Percentiles rank a stretch among this genome's conserved stretches.
These are phyloP conservation scores for Nephrotoma guestfalica DNA, from an alignment of 2,888 invertebrate species.

Conservation along the genomic window DNA sequence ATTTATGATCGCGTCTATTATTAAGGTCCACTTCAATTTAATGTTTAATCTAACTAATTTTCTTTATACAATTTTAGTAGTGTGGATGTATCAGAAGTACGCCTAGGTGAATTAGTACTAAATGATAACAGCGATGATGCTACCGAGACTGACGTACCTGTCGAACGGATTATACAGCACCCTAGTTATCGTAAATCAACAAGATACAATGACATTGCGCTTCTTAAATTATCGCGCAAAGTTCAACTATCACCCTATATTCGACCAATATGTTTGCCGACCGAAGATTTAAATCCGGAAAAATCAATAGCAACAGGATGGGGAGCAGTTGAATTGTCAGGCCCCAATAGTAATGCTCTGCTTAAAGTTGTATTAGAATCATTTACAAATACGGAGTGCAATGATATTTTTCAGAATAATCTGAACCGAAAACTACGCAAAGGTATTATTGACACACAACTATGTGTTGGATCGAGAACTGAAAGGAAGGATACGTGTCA, in stretches of 20 bases:
- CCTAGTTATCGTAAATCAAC: constrained; percentile 30
- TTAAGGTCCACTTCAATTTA: background rate
- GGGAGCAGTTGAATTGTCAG: constrained; percentile 26
- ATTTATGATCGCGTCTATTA: background rate
- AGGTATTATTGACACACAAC: constrained; percentile 35
- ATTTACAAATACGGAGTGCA: constrained; percentile 26
- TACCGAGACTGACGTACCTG: constrained; percentile 20
- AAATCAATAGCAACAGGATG: constrained; percentile 29
- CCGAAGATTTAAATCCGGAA: constrained; percentile 12
- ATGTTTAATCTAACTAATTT: background rate
- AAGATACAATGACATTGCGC: constrained; percentile 34
- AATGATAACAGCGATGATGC: constrained; percentile 20
- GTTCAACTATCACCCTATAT: constrained; percentile 22
- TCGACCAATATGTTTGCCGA: constrained; percentile 27
- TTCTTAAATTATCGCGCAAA: constrained; percentile 25
- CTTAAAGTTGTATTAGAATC: constrained; percentile 33
- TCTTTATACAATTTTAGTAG: constrained; percentile 9
- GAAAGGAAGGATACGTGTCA: constrained; percentile 36
- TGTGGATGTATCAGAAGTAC: constrained; percentile 18
- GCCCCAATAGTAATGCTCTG: constrained; percentile 22
- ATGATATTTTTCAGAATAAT: constrained; percentile 16
- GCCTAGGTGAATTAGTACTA: constrained; percentile 29
- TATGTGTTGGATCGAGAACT: constrained; percentile 38
- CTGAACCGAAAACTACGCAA: constrained; percentile 18
- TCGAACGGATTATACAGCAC: constrained; percentile 27